A percentile compares a stretch with the other conserved stretches of the same genome.
phyloP scores from a whole-genome alignment of 92 coral and sea anemone species.

The Epizoanthus scotinus region DNA sequence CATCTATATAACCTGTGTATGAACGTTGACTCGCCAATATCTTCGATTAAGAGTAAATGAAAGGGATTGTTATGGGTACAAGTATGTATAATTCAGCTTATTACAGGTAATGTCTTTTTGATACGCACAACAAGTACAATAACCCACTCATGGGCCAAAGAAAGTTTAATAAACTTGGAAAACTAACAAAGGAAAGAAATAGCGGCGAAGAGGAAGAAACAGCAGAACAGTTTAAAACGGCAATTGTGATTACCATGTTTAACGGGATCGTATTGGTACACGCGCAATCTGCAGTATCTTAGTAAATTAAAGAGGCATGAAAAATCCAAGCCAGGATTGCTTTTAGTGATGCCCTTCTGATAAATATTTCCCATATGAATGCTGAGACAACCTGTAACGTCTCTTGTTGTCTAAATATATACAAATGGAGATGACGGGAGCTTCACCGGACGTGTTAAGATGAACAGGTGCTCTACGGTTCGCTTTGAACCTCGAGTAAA shows the following conservation, averaged over 20 bases:
- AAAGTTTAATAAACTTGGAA: conserved; percentile 11
- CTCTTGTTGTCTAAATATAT: not conserved
- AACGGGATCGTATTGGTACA: not conserved
- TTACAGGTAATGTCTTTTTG: not conserved
- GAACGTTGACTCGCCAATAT: not conserved
- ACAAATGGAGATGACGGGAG: not conserved
- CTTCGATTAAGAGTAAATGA: not conserved
- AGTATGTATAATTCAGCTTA: conserved; percentile 9
- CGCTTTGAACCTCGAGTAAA: not conserved
- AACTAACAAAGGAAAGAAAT: not conserved
- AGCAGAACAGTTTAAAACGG: not conserved
- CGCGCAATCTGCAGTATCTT: no score
- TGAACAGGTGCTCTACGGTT: not conserved
- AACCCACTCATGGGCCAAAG: not conserved
- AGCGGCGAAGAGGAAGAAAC: not conserved
- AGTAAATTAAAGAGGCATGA: not conserved
- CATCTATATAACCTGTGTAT: not conserved
- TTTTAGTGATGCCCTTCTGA: not conserved
- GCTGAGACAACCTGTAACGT: not conserved
- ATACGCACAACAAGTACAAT: not conserved
- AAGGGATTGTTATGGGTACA: not conserved
- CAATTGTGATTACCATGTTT: not conserved
- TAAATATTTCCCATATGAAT: not conserved
- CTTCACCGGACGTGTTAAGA: not conserved
- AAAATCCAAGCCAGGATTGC: not conserved